A percentile compares a stretch with the other conserved stretches of the same genome.
These are phyloP conservation scores for Lissocephala sabroskyi DNA, from an alignment of 2,888 invertebrate genomes.

Conservation along the genomic window DNA sequence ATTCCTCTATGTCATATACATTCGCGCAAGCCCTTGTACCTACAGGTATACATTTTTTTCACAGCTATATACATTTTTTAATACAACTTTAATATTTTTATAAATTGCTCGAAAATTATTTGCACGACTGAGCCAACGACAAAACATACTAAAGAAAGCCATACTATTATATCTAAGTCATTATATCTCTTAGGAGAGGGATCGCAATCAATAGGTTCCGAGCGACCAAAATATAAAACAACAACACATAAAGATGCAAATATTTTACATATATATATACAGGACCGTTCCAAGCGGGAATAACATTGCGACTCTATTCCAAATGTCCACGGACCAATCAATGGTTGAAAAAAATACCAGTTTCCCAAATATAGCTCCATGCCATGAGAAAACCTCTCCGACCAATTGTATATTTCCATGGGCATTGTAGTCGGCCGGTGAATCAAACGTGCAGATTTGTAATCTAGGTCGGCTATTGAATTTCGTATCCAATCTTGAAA, in stretches of 20 bases:
- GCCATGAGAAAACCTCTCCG: constrained; percentile 14
- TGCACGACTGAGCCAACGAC: constrained; percentile 3
- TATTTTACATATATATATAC: constrained; percentile 20
- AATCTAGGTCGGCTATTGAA: not conserved
- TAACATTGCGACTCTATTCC: constrained; percentile 5
- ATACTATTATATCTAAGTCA: constrained; percentile 12
- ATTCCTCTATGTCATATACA: too few species aligned
- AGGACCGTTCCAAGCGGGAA: constrained; percentile 25
- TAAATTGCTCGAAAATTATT: too few species aligned
- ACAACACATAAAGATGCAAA: constrained; percentile 17
- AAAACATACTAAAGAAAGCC: constrained; percentile 14
- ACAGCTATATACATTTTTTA: too few species aligned
- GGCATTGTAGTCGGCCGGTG: not conserved
- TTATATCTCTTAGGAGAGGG: constrained; percentile 26
- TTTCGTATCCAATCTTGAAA: constrained; percentile 17
- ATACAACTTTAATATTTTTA: too few species aligned
- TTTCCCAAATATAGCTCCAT: constrained; percentile 22
- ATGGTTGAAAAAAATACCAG: constrained; percentile 33
- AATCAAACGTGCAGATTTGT: constrained; percentile 3
- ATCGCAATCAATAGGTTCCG: constrained; percentile 24
- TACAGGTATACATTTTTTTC: too few species aligned
- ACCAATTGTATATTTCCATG: constrained; percentile 9
- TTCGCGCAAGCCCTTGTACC: too few species aligned
- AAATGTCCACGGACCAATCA: constrained; percentile 29
- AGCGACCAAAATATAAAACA: constrained; percentile 19